phyloP scores from a whole-genome alignment of 1,140 invertebrate genomes.

The Latrodectus geometricus region DNA sequence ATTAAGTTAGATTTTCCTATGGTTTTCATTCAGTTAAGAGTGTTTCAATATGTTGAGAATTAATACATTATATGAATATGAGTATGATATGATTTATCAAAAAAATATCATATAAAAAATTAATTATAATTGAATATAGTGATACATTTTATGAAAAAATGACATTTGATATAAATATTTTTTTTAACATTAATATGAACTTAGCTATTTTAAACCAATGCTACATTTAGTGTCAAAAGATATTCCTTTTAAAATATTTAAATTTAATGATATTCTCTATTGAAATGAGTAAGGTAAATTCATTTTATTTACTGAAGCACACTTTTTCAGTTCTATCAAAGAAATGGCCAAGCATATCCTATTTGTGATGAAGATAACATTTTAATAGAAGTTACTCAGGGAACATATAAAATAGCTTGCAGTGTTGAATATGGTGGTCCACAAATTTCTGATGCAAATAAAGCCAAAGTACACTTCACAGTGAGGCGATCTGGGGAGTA shows the following conservation, averaged over 20 bases:
- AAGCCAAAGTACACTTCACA: constrained; percentile 89
- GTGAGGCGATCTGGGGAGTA: constrained; percentile 90
- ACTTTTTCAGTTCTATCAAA: constrained; percentile 86
- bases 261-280: constrained; percentile 37
- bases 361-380: constrained; percentile 91
- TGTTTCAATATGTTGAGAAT: too few relatives aligned
- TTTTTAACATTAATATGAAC: not conserved
- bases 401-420: constrained; percentile 83
- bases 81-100: too few relatives aligned
- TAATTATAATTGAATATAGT: too few relatives aligned
- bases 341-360: constrained; percentile 91
- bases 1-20: too few relatives aligned
- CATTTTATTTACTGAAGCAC: constrained; percentile 60
- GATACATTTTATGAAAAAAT: too few relatives aligned
- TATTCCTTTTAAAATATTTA: not conserved
- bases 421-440: constrained; percentile 85
- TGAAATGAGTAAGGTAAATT: constrained; percentile 1
- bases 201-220: not conserved
- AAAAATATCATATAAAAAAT: too few relatives aligned
- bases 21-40: too few relatives aligned
- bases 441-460: constrained; percentile 84
- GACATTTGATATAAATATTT: not conserved
- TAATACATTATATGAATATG: too few relatives aligned
- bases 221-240: too few relatives aligned
- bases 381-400: constrained; percentile 85